phyloP scores from a whole-genome alignment of 2,888 invertebrate species.

The Agrotis ipsilon region DNA sequence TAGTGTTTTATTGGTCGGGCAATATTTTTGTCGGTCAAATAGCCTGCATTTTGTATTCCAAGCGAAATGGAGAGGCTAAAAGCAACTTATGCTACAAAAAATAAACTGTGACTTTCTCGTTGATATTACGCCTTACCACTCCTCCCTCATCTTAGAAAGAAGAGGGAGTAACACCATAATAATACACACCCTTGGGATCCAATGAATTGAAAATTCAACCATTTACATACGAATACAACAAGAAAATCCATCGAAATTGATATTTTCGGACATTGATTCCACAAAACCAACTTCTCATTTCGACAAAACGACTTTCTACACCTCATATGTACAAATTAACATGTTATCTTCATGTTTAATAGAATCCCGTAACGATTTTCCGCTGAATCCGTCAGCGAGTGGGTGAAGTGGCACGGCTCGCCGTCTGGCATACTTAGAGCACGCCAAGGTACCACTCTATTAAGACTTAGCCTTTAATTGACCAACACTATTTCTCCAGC shows the following conservation, averaged over 20 bases:
- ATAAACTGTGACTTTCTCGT: no score
- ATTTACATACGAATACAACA: no score
- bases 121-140: no score
- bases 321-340: slow-evolving; percentile 15
- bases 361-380: slow-evolving; percentile 57
- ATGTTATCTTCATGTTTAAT: slow-evolving; percentile 43
- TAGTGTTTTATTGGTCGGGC: not conserved
- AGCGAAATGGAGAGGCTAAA: no score
- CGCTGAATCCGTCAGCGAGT: slow-evolving; percentile 35
- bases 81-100: not conserved
- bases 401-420: slow-evolving; percentile 43
- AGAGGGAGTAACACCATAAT: no score
- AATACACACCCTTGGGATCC: no score
- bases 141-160: no score
- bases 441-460: slow-evolving; percentile 67
- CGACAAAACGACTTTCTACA: not conserved
- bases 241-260: no score
- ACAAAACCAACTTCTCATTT: not conserved
- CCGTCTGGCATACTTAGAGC: slow-evolving; percentile 80
- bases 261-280: not conserved
- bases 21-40: not conserved
- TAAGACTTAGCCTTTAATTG: slow-evolving; percentile 62
- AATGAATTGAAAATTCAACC: no score
- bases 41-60: not conserved
- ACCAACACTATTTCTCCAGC: slow-evolving; percentile 51